Percentiles rank a stretch among this genome's conserved stretches.
phyloP scores from a whole-genome alignment of 2,113 vertebrate species.

The Poeciliopsis retropinna region DNA sequence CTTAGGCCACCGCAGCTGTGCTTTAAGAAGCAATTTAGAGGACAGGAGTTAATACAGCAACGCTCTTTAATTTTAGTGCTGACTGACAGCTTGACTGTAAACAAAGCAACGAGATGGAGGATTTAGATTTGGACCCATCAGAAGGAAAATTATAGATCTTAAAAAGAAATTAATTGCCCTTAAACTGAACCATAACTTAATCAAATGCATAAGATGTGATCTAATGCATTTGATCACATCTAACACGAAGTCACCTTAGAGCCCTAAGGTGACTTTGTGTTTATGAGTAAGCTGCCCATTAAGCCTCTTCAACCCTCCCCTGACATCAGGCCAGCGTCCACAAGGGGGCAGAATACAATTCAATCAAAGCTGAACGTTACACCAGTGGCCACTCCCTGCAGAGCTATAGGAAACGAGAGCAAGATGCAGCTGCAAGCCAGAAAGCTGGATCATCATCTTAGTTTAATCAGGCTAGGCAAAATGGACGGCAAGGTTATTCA shows the following conservation, averaged over 20 bases:
- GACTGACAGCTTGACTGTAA: conserved; percentile 18
- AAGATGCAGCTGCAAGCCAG: conserved; percentile 15
- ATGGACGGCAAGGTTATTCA: conserved; percentile 3
- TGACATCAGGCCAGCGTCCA: conserved; percentile 60
- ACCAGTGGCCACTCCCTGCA: conserved; percentile 26
- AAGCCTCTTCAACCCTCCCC: conserved; percentile 11
- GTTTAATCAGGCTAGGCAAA: conserved; percentile 10
- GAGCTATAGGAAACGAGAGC: conserved; percentile 33
- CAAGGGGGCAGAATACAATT: conserved; percentile 78
- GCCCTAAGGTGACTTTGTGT: conserved; percentile 27
- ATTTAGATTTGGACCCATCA: conserved; percentile 37
- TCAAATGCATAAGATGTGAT: background rate
- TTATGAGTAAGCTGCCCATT: conserved; percentile 11
- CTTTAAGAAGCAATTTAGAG: conserved; percentile 53
- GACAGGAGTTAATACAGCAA: conserved; percentile 44
- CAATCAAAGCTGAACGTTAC: conserved; percentile 51
- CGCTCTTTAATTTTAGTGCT: conserved; percentile 40
- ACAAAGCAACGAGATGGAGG: conserved; percentile 23
- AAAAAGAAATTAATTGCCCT: background rate
- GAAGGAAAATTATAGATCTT: background rate
- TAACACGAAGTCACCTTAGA: too few relatives aligned
- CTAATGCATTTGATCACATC: too few relatives aligned
- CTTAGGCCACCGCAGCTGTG: conserved; percentile 24
- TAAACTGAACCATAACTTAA: background rate
- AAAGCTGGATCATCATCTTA: background rate